Conservation (phyloP, 2,113 vertebrate species). For the Siniperca chuatsi region DNA sequence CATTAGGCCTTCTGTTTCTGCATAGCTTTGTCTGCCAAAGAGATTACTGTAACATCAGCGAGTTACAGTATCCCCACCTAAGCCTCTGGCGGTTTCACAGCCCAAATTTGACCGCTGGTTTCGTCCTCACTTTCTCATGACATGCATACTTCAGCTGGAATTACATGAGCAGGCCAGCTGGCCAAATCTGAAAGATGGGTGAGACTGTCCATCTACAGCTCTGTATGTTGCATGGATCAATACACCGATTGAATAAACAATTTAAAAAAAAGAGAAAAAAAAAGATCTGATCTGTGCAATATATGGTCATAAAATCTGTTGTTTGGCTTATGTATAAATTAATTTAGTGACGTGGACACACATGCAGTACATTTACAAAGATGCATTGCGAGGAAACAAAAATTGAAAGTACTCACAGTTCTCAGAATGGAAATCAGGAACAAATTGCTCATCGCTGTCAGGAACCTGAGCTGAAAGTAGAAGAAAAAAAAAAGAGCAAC, state of each 20-base stretch:
- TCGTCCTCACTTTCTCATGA: conserved; percentile 19
- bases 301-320: neutral
- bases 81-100: conserved; percentile 66
- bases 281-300: neutral
- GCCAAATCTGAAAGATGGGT: neutral
- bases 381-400: neutral
- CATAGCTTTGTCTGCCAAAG: conserved; percentile 56
- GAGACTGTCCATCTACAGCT: neutral
- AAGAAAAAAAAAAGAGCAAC: conserved; percentile 26
- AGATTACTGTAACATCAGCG: conserved; percentile 70
- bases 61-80: conserved; percentile 52
- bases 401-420: conserved; percentile 90
- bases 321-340: neutral
- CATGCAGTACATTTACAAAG: neutral
- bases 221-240: neutral
- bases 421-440: conserved; percentile 97
- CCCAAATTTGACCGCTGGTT: conserved; percentile 40
- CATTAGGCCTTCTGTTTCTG: conserved; percentile 61
- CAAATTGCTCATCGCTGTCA: conserved; percentile 97
- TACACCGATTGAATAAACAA: neutral
- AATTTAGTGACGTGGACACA: neutral
- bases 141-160: conserved; percentile 27
- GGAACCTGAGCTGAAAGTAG: conserved; percentile 95
- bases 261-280: too few species aligned
- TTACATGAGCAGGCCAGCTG: neutral